Base-by-base conservation (phyloP, 92 coral and sea anemone species). In the Porites cylindrica region DNA sequence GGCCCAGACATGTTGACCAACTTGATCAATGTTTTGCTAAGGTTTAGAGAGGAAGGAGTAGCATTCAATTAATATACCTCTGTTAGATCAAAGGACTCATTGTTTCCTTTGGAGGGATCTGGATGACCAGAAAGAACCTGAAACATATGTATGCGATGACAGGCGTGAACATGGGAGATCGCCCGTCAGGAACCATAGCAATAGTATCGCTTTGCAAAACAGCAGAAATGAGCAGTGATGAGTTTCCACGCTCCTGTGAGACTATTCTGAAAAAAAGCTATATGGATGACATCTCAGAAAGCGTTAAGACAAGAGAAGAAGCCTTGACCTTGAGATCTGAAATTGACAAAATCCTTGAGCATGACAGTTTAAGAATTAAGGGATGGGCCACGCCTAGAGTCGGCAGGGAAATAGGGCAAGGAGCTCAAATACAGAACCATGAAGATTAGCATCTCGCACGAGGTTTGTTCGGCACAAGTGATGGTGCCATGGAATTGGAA, bases 61-160 rank as follows among this genome's bases (percentile, higher is more conserved):
- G 4, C 47, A 38, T 4, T 38, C 47, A 3, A 38, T 38, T 4
- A 38, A 38, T 38, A 38, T 38, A 3, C 47, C 47, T 38, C 47
- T 38, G 47, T 38, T 38, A 38, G 66, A 86, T 93, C 58, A 85
- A 92, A 66, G 14, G 50, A 64, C 73, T 32, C 92, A 88, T 72
- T 88, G 96, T 13, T 93, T 76, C 81, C 85, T 81, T 19, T 90
- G 93, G 96, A 51, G 96, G 66, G 65, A 87, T 81, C 75, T 87
- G 90, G 93, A 87, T 20, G 88, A 91, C 23, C 75, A 73, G 10
- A 54, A 83, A 58, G 73, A 75, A 58, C 91, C 91, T 4, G 72
- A 78, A 17, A 72, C 63, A 17, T 52, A 74, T 70, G 78, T 78
- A 61, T 38, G 47, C 6, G 4, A 86, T 78, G 32, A 70, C 79